Base-by-base conservation (phyloP, 2,113 vertebrate genomes). In the Nestor notabilis region DNA sequence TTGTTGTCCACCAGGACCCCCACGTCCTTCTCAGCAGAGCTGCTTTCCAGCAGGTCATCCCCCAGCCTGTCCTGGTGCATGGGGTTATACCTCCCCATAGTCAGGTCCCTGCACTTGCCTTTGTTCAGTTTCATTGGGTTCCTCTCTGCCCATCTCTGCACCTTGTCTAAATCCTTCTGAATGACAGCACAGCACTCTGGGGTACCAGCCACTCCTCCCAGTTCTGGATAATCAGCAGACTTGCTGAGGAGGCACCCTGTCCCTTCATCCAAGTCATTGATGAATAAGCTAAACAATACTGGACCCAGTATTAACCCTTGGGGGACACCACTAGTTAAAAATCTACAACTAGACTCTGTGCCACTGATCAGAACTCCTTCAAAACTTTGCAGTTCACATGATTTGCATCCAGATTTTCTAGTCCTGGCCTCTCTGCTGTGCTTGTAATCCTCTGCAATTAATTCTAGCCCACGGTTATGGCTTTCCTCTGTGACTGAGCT, bases 401-500 rank as follows among this genome's bases (percentile, higher is more conserved):
- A 75, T 76, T 68, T 0, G 0, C 33, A 46, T 58, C 24, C 82
- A 88, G 44, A 47, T 66, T 76, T 90, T 95, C 31, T 58, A 74
- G 33, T 39, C 19, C 47, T 86, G 52, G 47, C 50, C 55, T 92
- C 64, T 43, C 41, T 78, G 27, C 65, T 87, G 24, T 79, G 69
- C 65, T 28, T 66, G 27, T 78, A 41, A 47, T 61, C 60, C 17
- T 25, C 63, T 90, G 68, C 56, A 71, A 2, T 90, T 94, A 87
- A 89, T 71, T 66, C 47, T 63, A 29, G 23, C 44, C 64, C 70
- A 37, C 44, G 2, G 1, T 31, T 81, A 71, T 0, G 13, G 35
- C 64, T 94, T 79, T 83, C 49, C 31, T 81, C 92, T 88, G 39
- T 79, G 39, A 92, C 70, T 77, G 53, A 92, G 47, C 43, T 96